Base-by-base conservation (phyloP, 2,113 vertebrate genomes). In the Trochalopteron elliotii region DNA sequence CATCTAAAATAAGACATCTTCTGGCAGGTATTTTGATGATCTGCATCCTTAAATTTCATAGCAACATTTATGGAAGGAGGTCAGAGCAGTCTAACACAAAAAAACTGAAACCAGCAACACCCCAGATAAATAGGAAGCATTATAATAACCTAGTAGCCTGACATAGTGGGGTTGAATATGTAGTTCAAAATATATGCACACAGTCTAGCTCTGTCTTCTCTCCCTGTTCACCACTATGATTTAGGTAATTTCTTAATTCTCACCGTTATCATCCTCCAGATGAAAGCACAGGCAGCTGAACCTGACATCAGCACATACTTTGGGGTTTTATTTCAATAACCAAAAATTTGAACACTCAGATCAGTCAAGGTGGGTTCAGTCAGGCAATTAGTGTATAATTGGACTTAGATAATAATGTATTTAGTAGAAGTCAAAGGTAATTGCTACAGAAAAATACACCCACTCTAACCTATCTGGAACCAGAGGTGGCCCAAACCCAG, bases 371-470 rank as follows among this genome's bases (percentile, higher is more conserved):
- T 30, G 59, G 91, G 71, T 90, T 90, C 80, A 75, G 60, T 74
- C 83, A 94, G 84, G 65, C 65, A 93, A 96, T 65, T 72, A 96
- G 65, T 47, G 77, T 89, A 56, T 94, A 95, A 97, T 96, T 91
- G 96, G 23, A 60, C 49, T 59, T 74, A n/a, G 70, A 42, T 78
- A 94, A 95, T 96, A 83, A 92, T 28, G 74, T 80, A 50, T 76
- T 81, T 71, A 78, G 31, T 49, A 86, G 55, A 49, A 89, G 59
- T 72, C 67, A 93, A 60, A 93, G 86, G 60, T 71, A 93, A 92
- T 59, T 83, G 33, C 87, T 91, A 11, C 11, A 68, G 59, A n/a
- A 37, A 92, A 78, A 8, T 37, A 49, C 55, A 69, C 9, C 23
- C 18, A n/a, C 20, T 16, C 42, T 60, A 76, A 56, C 49, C 39